Evolutionary conservation across 2,888 invertebrate species (phyloP).

Genomic region (Gastracanthus pulcherrimus): DNA sequence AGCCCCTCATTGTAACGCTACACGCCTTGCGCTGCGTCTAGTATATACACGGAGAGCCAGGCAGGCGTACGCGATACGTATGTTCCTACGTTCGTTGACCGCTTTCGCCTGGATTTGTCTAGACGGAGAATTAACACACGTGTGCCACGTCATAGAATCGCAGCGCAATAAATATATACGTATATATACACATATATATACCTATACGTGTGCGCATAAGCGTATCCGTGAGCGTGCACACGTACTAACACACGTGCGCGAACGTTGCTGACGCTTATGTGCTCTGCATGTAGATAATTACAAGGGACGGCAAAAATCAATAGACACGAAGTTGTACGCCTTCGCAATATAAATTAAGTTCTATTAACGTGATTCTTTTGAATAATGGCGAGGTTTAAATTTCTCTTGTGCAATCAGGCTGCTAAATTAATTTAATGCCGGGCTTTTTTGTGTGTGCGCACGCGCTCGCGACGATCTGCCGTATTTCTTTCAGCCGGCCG

Average conservation of each 20-base stretch:
- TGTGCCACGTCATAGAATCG: constrained; percentile 23
- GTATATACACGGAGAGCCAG: background rate
- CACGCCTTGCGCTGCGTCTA: constrained; percentile 14
- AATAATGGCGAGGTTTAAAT: constrained; percentile 53
- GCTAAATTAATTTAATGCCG: constrained; percentile 49
- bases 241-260: background rate
- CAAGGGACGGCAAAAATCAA: constrained; percentile 58
- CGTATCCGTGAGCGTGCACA: background rate
- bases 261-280: constrained; percentile 48
- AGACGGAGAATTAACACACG: constrained; percentile 57
- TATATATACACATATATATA: background rate
- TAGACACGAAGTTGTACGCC: constrained; percentile 54
- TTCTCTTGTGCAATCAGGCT: constrained; percentile 44
- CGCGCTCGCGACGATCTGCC: background rate
- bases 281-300: constrained; percentile 58
- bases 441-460: constrained; percentile 9
- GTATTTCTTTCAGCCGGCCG: background rate
- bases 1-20: constrained; percentile 59
- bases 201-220: background rate
- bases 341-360: constrained; percentile 58
- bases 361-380: constrained; percentile 58
- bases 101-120: constrained; percentile 53
- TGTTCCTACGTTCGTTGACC: constrained; percentile 46
- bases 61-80: background rate
- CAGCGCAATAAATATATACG: too few relatives aligned